Conservation (phyloP, 2,113 vertebrate genomes). For the Urocolius indicus region DNA sequence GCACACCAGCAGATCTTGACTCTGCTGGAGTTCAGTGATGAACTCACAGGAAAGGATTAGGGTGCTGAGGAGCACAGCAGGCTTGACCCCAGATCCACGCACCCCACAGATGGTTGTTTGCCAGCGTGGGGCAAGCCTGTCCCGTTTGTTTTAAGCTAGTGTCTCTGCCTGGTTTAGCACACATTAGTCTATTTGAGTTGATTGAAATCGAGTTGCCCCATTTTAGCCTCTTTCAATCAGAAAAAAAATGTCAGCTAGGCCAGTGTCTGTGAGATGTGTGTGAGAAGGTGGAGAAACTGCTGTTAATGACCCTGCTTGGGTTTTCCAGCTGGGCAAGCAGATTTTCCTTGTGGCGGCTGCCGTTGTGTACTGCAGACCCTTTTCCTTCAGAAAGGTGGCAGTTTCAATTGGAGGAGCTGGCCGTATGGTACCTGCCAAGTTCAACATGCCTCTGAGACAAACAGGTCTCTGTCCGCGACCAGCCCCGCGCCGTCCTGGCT, state of each 20-base stretch:
- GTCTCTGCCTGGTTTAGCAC: neutral
- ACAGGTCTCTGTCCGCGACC: constrained; percentile 38
- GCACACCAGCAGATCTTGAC: neutral
- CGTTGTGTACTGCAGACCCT: neutral
- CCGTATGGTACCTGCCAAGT: constrained; percentile 64
- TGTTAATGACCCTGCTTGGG: neutral
- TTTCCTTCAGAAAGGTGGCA: constrained; percentile 60
- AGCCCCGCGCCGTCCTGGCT: neutral
- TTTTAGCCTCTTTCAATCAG: neutral
- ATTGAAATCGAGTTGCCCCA: neutral
- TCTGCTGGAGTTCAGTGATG: neutral
- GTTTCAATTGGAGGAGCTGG: constrained; percentile 72
- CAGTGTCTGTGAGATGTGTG: neutral
- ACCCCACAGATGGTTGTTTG: neutral
- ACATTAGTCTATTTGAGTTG: neutral
- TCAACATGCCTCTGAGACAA: constrained; percentile 72
- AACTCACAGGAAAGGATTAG: neutral
- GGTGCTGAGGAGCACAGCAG: neutral
- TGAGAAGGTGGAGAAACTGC: neutral
- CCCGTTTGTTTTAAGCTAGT: neutral
- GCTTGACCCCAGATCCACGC: neutral
- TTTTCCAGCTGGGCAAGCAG: neutral
- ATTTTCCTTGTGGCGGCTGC: neutral
- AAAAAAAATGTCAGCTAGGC: neutral
- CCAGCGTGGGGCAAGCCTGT: rapidly evolving